Percentiles rank a stretch among this genome's conserved stretches.
phyloP scores from a whole-genome alignment of 2,113 vertebrate species.

The Eclectus roratus region DNA sequence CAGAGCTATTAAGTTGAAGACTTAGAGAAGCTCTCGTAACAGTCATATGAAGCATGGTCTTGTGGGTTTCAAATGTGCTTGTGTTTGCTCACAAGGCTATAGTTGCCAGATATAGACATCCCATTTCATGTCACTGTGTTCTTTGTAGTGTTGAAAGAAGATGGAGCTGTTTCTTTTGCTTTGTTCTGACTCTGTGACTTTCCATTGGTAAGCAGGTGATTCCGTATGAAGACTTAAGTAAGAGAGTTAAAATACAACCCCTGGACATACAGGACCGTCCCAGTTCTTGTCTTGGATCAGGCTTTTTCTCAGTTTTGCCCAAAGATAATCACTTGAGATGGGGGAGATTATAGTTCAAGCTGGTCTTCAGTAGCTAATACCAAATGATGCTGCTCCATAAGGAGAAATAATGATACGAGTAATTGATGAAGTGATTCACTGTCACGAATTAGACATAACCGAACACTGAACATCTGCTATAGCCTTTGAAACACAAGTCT shows the following conservation, averaged over 20 bases:
- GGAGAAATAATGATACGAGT: slow-evolving; percentile 6
- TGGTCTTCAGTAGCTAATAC: not conserved
- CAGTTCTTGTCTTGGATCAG: not conserved
- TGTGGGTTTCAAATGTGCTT: not conserved
- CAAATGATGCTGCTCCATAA: not conserved
- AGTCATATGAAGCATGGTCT: not conserved
- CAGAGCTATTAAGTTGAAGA: not conserved
- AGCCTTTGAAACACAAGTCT: not conserved
- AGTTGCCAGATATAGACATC: not conserved
- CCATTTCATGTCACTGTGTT: not conserved
- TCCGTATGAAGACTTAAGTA: not conserved
- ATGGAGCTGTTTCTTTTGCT: not conserved
- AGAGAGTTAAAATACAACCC: not conserved
- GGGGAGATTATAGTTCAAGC: not conserved
- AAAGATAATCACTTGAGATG: not conserved
- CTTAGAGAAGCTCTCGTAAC: not conserved
- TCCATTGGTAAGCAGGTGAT: not conserved
- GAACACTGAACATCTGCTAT: slow-evolving; percentile 19
- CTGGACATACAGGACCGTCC: not conserved
- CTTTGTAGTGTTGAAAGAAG: not conserved
- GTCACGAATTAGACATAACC: not conserved
- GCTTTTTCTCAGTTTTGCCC: not conserved
- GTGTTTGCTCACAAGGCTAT: not conserved
- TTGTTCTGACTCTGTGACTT: not conserved
- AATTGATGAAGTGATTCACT: slow-evolving; percentile 7